Conservation (phyloP, 2,888 invertebrate species). For the Malthinus seriepunctatus region DNA sequence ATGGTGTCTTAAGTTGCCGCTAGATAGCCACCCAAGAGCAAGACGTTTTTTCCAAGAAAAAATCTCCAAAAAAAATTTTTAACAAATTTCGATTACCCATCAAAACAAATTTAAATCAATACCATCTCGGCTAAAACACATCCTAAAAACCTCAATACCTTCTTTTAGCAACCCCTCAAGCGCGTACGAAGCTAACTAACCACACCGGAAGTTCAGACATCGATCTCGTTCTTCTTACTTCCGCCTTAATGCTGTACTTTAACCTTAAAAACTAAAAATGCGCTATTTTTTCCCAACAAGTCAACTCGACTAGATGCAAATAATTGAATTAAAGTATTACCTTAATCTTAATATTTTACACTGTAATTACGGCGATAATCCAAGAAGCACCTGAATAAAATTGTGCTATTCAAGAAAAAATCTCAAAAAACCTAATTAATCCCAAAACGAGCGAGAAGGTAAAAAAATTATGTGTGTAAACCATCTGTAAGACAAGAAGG, state of each 20-base stretch:
- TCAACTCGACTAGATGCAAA: not conserved
- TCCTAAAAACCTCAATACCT: conserved; percentile 8
- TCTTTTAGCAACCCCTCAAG: conserved; percentile 29
- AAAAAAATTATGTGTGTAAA: not conserved
- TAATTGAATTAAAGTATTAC: conserved; percentile 23
- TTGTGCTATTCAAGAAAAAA: too few relatives aligned
- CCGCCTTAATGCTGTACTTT: conserved; percentile 24
- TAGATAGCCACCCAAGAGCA: conserved; percentile 50
- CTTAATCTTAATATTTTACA: conserved; percentile 15
- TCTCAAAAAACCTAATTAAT: not conserved
- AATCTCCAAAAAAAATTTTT: not conserved
- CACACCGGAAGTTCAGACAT: conserved; percentile 38
- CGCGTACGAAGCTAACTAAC: conserved; percentile 35
- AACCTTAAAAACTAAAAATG: conserved; percentile 13
- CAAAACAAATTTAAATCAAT: conserved; percentile 4
- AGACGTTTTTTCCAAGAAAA: not conserved
- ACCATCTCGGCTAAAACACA: not conserved
- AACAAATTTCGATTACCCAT: conserved; percentile 1
- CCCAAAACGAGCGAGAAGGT: not conserved
- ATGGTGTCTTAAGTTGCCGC: conserved; percentile 51
- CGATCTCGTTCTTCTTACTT: conserved; percentile 36
- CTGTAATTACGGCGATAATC: not conserved
- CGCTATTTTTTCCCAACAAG: not conserved
- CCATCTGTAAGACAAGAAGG: conserved; percentile 9
- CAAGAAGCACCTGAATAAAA: too few relatives aligned